These are phyloP conservation scores for Clarias fuscus DNA, from an alignment of 2,797 vertebrate species.

Conservation along the genomic window DNA sequence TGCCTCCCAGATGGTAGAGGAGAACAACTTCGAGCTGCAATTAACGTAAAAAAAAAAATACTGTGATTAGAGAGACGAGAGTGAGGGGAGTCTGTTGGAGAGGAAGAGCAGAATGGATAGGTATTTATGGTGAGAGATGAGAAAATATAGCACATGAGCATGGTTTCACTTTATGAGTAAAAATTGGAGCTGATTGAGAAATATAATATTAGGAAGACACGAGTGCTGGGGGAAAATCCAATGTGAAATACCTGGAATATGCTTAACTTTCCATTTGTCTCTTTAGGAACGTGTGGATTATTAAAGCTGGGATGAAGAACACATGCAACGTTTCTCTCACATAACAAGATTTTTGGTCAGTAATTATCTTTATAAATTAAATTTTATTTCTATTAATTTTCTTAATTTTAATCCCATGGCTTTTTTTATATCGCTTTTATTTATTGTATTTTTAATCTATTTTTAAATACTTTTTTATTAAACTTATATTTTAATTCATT, in stretches of 20 bases:
- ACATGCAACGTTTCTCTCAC: background rate
- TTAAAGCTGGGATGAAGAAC: background rate
- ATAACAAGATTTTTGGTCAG: background rate
- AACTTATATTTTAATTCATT: too few relatives aligned
- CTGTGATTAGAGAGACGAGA: background rate
- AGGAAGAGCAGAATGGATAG: background rate
- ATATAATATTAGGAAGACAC: background rate
- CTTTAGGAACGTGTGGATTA: background rate
- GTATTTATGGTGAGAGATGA: background rate
- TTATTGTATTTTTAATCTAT: too few relatives aligned
- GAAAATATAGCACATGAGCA: background rate
- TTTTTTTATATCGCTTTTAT: too few relatives aligned
- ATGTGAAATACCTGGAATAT: background rate
- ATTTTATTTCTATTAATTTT: background rate
- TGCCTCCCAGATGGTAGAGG: constrained; percentile 1
- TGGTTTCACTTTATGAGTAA: background rate
- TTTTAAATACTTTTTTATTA: too few relatives aligned
- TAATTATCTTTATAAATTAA: background rate
- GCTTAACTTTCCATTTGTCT: background rate
- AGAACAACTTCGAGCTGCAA: background rate
- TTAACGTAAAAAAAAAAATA: background rate
- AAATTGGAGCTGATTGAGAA: background rate
- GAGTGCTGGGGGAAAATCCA: background rate
- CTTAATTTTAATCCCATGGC: background rate
- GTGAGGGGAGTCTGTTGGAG: background rate